phyloP scores from a whole-genome alignment of 2,797 vertebrate species.

The Sphenopsis melanotis region DNA sequence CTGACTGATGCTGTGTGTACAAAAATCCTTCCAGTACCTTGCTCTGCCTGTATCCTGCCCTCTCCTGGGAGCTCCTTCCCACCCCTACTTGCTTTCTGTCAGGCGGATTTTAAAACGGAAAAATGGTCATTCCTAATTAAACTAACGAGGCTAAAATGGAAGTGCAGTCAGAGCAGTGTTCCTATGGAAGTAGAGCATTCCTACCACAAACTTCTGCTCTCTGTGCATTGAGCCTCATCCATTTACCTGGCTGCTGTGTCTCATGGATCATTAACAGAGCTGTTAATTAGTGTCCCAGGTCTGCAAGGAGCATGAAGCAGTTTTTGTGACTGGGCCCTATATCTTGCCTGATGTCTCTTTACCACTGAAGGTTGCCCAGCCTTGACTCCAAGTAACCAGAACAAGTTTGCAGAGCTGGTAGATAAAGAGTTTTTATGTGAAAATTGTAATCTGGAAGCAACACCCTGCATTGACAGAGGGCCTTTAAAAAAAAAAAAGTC shows the following conservation, averaged over 20 bases:
- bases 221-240: not conserved
- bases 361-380: not conserved
- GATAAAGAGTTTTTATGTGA: not conserved
- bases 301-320: not conserved
- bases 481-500: not conserved
- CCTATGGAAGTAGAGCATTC: not conserved
- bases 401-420: not conserved
- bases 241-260: not conserved
- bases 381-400: not conserved
- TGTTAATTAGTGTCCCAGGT: constrained; percentile 8
- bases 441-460: not conserved
- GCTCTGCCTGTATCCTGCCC: not conserved
- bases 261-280: not conserved
- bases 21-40: not conserved
- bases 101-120: not conserved
- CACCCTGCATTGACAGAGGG: accelerated
- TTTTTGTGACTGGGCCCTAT: not conserved
- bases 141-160: not conserved
- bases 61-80: not conserved
- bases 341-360: not conserved
- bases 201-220: not conserved
- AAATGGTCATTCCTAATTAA: not conserved
- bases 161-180: not conserved
- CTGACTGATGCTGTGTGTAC: not conserved
- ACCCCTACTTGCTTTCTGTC: not conserved